phyloP scores from a whole-genome alignment of 2,113 vertebrate species.

The Tragelaphus strepsiceros region DNA sequence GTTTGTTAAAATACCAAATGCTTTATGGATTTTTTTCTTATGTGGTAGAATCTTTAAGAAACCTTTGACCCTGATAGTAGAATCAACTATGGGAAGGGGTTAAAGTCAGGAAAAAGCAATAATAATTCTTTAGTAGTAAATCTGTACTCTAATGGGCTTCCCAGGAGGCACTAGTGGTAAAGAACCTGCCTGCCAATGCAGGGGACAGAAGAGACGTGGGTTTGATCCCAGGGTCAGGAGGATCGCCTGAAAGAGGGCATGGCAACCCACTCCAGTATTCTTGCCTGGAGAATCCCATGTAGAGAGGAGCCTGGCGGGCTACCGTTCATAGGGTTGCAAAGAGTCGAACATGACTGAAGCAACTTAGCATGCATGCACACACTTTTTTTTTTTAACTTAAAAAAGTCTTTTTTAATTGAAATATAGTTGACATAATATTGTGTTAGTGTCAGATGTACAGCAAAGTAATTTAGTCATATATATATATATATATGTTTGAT shows the following conservation, averaged over 20 bases:
- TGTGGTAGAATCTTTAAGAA: background rate
- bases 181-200: background rate
- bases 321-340: rapidly evolving
- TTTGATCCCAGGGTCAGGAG: background rate
- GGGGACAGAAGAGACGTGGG: background rate
- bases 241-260: background rate
- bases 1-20: background rate
- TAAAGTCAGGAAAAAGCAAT: background rate
- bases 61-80: background rate
- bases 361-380: background rate
- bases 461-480: background rate
- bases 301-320: background rate
- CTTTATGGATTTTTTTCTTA: background rate
- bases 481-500: background rate
- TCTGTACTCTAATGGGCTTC: background rate
- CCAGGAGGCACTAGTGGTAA: background rate
- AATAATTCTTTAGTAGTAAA: background rate
- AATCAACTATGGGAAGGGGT: background rate
- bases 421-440: background rate
- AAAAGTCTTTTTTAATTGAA: background rate
- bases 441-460: background rate
- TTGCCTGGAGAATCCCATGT: background rate
- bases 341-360: background rate
- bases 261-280: background rate
- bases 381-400: background rate